phyloP scores from a whole-genome alignment of 64 coral and sea anemone genomes.

The Dendrophyllia cribrosa region DNA sequence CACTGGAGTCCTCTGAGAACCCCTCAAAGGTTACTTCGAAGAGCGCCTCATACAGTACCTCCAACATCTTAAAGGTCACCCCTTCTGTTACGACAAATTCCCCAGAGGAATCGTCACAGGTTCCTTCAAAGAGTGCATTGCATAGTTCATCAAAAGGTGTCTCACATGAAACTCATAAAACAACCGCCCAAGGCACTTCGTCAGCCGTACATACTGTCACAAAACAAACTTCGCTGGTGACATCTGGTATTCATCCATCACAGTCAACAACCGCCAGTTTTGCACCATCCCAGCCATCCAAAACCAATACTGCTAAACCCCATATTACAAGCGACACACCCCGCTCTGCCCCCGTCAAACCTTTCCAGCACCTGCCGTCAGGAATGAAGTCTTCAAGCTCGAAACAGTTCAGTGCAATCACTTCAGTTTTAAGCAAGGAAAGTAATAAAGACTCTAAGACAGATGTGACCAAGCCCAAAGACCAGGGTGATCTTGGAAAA shows the following conservation, averaged over 20 bases:
- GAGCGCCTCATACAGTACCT: neutral
- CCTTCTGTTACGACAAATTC: neutral
- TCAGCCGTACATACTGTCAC: neutral
- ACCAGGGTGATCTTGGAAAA: neutral
- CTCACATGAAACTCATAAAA: neutral
- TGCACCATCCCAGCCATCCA: neutral
- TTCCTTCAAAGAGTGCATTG: neutral
- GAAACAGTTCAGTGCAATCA: conserved; percentile 14
- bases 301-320: neutral
- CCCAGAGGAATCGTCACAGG: neutral
- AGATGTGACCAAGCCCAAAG: neutral
- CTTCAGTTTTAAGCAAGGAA: neutral
- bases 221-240: neutral
- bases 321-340: neutral
- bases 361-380: conserved; percentile 41
- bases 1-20: neutral
- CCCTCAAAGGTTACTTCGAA: neutral
- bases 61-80: neutral
- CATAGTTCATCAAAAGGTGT: neutral
- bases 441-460: neutral
- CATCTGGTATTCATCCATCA: neutral
- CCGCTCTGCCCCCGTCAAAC: neutral
- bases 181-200: neutral
- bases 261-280: neutral
- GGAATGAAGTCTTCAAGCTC: conserved; percentile 23